Percentiles rank a stretch among this genome's conserved stretches.
These are phyloP conservation scores for Rhodeus uyekii DNA, from an alignment of 2,797 vertebrate species.

Conservation along the genomic window DNA sequence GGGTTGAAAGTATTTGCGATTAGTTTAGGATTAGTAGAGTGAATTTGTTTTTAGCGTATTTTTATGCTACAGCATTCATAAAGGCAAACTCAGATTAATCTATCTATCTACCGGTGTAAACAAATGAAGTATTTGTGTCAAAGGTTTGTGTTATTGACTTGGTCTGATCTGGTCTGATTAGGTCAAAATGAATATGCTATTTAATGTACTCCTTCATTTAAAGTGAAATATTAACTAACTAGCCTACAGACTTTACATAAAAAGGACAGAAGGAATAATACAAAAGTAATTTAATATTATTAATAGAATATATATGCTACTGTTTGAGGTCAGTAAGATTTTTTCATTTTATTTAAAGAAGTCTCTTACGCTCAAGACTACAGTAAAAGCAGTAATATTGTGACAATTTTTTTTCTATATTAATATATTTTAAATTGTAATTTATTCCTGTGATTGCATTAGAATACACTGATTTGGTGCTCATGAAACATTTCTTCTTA, in stretches of 20 bases:
- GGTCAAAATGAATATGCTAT: not conserved
- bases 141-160: not conserved
- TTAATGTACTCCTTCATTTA: not conserved
- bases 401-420: not conserved
- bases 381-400: not conserved
- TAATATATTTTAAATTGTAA: not conserved
- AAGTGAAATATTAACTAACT: not conserved
- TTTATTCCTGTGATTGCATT: not conserved
- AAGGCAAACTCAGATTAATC: not conserved
- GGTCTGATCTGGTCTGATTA: too few relatives aligned
- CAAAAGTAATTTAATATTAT: not conserved
- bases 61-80: not conserved
- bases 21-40: not conserved
- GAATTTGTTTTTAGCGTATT: not conserved
- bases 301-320: not conserved
- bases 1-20: not conserved
- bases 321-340: not conserved
- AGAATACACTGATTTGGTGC: not conserved
- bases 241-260: not conserved
- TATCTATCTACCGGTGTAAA: not conserved
- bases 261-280: not conserved
- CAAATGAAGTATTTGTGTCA: not conserved
- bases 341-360: too few relatives aligned
- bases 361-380: not conserved
- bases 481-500: not conserved